phyloP scores from a whole-genome alignment of 2,797 vertebrate species.

The Falco columbarius region DNA sequence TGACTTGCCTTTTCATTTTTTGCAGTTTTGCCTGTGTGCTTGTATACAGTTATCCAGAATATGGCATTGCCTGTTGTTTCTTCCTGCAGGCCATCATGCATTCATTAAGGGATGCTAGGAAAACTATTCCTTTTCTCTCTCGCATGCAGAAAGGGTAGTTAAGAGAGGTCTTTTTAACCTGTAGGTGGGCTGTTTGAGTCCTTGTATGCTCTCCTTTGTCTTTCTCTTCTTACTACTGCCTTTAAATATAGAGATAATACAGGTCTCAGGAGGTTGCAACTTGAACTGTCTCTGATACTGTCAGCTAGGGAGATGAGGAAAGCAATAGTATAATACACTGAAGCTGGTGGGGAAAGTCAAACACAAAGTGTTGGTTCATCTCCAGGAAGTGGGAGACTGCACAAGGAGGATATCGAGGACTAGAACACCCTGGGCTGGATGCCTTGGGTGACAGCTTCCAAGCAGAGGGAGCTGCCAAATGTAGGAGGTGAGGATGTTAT shows the following conservation, averaged over 20 bases:
- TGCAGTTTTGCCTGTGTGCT: background rate
- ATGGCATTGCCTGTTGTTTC: background rate
- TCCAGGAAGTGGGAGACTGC: constrained; percentile 66
- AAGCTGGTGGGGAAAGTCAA: constrained; percentile 50
- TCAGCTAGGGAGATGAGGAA: background rate
- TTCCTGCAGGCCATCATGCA: background rate
- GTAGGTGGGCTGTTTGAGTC: background rate
- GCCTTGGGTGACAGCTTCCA: constrained; percentile 66
- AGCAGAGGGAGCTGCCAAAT: constrained; percentile 66
- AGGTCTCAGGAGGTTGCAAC: background rate
- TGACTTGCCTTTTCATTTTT: background rate
- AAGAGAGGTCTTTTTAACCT: background rate
- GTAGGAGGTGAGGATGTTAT: constrained; percentile 72
- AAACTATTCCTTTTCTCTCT: background rate
- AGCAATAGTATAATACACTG: constrained; percentile 15
- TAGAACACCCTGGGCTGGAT: constrained; percentile 70
- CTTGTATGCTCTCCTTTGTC: background rate
- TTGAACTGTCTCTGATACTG: background rate
- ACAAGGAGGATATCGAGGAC: constrained; percentile 64
- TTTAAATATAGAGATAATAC: background rate
- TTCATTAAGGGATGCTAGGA: background rate
- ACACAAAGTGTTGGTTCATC: constrained; percentile 55
- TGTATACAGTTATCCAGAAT: background rate
- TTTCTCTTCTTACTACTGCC: background rate
- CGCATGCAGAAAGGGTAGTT: background rate